Conservation (phyloP, 2,113 vertebrate genomes). For the Sorex fumeus region DNA sequence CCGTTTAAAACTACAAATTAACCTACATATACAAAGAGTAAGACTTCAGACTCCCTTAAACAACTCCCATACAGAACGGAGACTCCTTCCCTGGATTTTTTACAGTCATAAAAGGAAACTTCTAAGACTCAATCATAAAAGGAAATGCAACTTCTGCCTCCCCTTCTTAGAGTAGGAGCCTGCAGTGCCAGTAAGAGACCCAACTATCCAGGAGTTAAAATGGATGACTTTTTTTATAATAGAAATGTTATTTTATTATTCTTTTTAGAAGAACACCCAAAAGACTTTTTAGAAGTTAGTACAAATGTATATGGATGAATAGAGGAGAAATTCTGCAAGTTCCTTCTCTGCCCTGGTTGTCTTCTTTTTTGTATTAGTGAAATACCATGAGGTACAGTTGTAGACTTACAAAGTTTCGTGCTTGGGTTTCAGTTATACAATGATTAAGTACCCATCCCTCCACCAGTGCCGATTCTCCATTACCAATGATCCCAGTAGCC, state of each 20-base stretch:
- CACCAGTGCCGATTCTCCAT: too few relatives aligned
- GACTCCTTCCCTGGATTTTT: neutral
- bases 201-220: neutral
- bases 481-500: too few relatives aligned
- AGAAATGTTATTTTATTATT: neutral
- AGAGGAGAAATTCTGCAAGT: conserved; percentile 6
- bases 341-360: neutral
- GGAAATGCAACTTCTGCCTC: neutral
- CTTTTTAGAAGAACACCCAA: conserved; percentile 29
- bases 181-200: neutral
- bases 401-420: too few relatives aligned
- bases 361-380: too few relatives aligned
- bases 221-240: too few relatives aligned
- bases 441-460: too few relatives aligned
- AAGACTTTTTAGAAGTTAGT: conserved; percentile 11
- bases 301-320: neutral
- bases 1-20: neutral
- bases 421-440: too few relatives aligned
- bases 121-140: neutral
- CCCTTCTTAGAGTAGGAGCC: neutral
- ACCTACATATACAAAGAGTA: neutral
- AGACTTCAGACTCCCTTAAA: neutral
- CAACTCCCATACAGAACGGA: neutral
- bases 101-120: conserved; percentile 1
- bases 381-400: too few relatives aligned